phyloP scores from a whole-genome alignment of 2,113 vertebrate species.

The Lamprotornis superbus region DNA sequence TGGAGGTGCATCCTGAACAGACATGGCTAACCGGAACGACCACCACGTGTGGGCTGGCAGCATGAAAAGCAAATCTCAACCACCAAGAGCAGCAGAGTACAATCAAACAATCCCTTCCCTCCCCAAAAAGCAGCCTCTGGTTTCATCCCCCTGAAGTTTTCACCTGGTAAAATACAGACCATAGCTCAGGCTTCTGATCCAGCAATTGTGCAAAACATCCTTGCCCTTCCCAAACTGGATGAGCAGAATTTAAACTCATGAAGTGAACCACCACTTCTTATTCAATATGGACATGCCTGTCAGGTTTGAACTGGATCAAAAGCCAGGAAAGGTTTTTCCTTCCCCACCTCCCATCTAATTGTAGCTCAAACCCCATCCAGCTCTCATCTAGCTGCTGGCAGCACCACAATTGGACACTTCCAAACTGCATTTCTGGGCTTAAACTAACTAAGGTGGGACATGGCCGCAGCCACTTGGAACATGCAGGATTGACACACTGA shows the following conservation, averaged over 20 bases:
- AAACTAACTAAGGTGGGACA: background rate
- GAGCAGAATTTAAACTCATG: background rate
- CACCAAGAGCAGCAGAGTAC: background rate
- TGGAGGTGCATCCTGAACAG: background rate
- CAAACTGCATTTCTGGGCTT: background rate
- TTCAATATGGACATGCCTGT: background rate
- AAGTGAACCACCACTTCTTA: background rate
- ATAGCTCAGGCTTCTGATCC: background rate
- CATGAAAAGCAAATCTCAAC: background rate
- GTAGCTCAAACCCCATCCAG: background rate
- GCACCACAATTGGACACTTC: background rate
- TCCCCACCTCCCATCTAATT: background rate
- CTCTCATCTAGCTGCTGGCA: background rate
- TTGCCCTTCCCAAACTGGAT: background rate
- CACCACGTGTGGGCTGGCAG: background rate
- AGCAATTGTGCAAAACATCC: background rate
- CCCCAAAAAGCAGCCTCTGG: background rate
- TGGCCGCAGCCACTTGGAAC: background rate
- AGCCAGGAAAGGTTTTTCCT: background rate
- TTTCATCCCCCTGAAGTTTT: background rate
- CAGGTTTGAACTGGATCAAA: background rate
- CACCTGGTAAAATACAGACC: background rate
- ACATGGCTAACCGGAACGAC: accelerated
- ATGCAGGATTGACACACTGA: background rate
- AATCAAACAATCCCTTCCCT: background rate